These are phyloP conservation scores for Euglossa dilemma DNA, from an alignment of 1,140 invertebrate species.

Conservation along the genomic window DNA sequence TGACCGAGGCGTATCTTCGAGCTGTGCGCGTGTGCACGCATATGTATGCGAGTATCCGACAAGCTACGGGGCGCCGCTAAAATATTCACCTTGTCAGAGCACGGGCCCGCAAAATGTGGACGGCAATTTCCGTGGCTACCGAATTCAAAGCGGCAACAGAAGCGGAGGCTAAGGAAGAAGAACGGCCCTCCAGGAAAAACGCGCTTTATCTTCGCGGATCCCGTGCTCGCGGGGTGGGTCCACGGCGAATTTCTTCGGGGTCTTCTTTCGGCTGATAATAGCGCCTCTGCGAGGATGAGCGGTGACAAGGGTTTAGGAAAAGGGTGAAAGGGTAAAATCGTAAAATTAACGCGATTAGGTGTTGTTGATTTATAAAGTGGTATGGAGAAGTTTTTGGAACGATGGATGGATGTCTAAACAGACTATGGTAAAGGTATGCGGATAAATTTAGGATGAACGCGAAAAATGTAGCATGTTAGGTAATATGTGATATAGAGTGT, in stretches of 20 bases:
- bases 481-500: too few species aligned
- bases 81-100: conserved; percentile 70
- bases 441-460: too few species aligned
- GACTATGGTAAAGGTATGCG: too few species aligned
- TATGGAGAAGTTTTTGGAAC: too few species aligned
- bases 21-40: conserved; percentile 54
- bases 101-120: conserved; percentile 57
- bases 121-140: conserved; percentile 59
- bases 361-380: too few species aligned
- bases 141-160: conserved; percentile 52
- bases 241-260: background rate
- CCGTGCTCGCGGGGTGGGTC: background rate
- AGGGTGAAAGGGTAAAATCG: too few species aligned
- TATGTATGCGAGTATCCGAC: conserved; percentile 44
- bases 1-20: conserved; percentile 70
- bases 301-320: too few species aligned
- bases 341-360: too few species aligned
- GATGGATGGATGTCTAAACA: too few species aligned
- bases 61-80: conserved; percentile 63
- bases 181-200: conserved; percentile 31
- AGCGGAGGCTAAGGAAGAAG: conserved; percentile 41
- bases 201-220: background rate
- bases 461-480: too few species aligned
- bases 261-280: background rate
- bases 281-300: background rate